A percentile compares a stretch with the other conserved stretches of the same genome.
Evolutionary conservation across 2,888 invertebrate genomes (phyloP).

Genomic region (Cyaniris semiargus): DNA sequence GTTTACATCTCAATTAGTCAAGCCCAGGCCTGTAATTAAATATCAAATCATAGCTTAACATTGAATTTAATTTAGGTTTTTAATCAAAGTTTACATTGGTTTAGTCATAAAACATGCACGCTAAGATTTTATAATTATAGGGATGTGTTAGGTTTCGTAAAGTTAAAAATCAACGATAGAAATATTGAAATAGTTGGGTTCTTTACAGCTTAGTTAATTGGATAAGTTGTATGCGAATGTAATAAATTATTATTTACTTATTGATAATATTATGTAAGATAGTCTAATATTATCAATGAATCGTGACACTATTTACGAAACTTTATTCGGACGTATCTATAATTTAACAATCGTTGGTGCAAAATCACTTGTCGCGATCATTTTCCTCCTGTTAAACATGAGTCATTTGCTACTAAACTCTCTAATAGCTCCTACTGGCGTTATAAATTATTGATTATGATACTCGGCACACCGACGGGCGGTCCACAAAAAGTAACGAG

Average conservation of each 20-base stretch:
- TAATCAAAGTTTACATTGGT: background rate
- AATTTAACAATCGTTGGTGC: background rate
- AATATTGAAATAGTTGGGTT: too few relatives aligned
- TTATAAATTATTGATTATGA: constrained; percentile 19
- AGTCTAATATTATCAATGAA: background rate
- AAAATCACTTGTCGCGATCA: background rate
- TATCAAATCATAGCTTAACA: constrained; percentile 3
- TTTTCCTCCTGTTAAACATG: background rate
- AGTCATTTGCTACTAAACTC: constrained; percentile 1
- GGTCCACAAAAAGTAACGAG: constrained; percentile 31
- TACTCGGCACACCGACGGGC: background rate
- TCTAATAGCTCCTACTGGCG: background rate
- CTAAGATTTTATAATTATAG: background rate
- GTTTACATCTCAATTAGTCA: constrained; percentile 21
- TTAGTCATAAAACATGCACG: background rate
- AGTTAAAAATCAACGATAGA: background rate
- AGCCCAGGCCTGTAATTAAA: background rate
- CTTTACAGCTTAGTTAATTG: background rate
- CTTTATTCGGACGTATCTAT: background rate
- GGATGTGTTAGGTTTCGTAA: background rate
- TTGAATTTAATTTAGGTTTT: constrained; percentile 11
- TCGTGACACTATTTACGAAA: background rate
- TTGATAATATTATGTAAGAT: background rate
- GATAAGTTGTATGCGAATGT: background rate
- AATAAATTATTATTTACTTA: background rate